A percentile compares a stretch with the other conserved stretches of the same genome.
These are phyloP conservation scores for Rhopalosiphum nymphaeae DNA, from an alignment of 2,888 invertebrate genomes.

Conservation along the genomic window DNA sequence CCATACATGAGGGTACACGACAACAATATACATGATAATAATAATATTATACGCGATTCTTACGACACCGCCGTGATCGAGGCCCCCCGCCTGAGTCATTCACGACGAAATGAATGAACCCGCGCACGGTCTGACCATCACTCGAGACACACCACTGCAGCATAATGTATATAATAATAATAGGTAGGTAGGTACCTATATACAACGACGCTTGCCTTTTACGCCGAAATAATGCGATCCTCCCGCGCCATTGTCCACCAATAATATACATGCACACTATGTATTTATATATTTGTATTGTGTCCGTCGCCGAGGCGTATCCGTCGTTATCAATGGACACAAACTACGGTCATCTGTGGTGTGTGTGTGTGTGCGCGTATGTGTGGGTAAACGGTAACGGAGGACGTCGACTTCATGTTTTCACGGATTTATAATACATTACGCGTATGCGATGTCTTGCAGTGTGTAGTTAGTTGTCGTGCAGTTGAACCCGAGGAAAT, in stretches of 20 bases:
- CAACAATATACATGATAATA: not conserved
- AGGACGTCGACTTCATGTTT: not conserved
- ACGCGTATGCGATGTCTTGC: not conserved
- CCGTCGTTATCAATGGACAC: slow-evolving; percentile 29
- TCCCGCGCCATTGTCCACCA: not conserved
- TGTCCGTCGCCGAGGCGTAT: not conserved
- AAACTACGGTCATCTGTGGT: not conserved
- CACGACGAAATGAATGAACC: slow-evolving; percentile 26
- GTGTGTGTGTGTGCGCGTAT: not conserved
- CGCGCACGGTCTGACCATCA: slow-evolving; percentile 31
- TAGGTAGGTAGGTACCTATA: not conserved
- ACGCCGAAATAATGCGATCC: not conserved
- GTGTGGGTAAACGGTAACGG: not conserved
- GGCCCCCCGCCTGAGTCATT: slow-evolving; percentile 11
- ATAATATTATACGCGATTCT: not conserved
- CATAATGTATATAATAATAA: not conserved
- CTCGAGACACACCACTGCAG: not conserved
- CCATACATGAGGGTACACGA: not conserved
- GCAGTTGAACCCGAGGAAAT: not conserved
- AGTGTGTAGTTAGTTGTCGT: not conserved
- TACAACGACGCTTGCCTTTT: not conserved
- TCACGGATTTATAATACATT: not conserved
- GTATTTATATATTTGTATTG: not conserved
- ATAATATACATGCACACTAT: not conserved
- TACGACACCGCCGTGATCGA: not conserved